phyloP scores from a whole-genome alignment of 2,888 invertebrate genomes.

The Chalcis sispes region DNA sequence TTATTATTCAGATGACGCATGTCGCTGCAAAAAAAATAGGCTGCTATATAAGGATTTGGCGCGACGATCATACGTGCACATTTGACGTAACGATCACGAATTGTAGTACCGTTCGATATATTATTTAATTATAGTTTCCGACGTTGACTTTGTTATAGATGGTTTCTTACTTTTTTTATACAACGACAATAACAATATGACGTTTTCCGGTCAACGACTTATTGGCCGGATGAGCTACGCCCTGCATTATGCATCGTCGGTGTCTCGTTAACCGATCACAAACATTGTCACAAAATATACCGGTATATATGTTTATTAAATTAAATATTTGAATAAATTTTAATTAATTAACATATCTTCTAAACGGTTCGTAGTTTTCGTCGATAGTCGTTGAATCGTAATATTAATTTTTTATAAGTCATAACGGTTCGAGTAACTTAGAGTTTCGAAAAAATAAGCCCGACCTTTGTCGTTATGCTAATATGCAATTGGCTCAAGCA shows the following conservation, averaged over 20 bases:
- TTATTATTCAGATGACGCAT: conserved; percentile 12
- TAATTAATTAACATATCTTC: too few species aligned
- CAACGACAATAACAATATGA: too few species aligned
- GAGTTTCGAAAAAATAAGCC: too few species aligned
- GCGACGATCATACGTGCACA: not conserved
- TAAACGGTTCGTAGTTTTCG: too few species aligned
- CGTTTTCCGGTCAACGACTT: conserved; percentile 53
- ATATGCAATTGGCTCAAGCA: too few species aligned
- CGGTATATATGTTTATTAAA: too few species aligned
- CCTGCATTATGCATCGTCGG: conserved; percentile 51
- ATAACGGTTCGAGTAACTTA: too few species aligned
- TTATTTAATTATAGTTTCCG: conserved; percentile 55
- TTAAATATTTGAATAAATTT: too few species aligned
- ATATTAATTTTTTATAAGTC: too few species aligned
- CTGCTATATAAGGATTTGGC: conserved; percentile 36
- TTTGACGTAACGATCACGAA: conserved; percentile 57
- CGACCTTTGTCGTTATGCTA: too few species aligned
- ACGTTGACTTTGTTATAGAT: not conserved
- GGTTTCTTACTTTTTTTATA: not conserved
- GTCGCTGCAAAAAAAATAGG: conserved; percentile 32
- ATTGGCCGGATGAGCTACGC: conserved; percentile 12
- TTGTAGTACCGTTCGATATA: conserved; percentile 55
- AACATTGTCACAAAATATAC: conserved; percentile 35
- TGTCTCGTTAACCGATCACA: conserved; percentile 47
- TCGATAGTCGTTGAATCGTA: too few species aligned